Evolutionary conservation across 2,797 vertebrate species (phyloP).

Genomic region (Pseudochaenichthys georgianus): DNA sequence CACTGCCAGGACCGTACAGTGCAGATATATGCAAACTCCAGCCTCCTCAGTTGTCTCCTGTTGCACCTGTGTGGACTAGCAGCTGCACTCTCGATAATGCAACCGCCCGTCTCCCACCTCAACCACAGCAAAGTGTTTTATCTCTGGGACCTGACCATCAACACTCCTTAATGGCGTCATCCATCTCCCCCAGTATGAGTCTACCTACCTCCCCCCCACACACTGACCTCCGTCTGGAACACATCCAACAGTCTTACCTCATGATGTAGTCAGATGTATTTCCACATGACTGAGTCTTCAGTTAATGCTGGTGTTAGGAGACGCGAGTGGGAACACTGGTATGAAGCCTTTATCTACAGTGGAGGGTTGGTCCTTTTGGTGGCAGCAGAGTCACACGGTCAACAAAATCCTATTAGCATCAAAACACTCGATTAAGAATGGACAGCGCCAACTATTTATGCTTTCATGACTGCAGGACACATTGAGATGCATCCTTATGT

Average conservation of each 20-base stretch:
- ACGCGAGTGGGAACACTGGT: conserved; percentile 25
- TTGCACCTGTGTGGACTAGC: conserved; percentile 35
- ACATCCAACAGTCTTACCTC: conserved; percentile 66
- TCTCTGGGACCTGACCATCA: conserved; percentile 39
- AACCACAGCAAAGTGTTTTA: conserved; percentile 18
- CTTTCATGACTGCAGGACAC: too few relatives aligned
- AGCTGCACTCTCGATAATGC: conserved; percentile 42
- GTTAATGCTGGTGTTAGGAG: conserved; percentile 3
- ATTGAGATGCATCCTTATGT: too few relatives aligned
- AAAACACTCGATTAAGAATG: too few relatives aligned
- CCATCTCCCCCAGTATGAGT: conserved; percentile 28
- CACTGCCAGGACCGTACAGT: conserved; percentile 45
- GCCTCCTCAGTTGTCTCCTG: conserved; percentile 16
- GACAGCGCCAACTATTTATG: too few relatives aligned
- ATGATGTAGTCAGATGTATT: conserved; percentile 7
- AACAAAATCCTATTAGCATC: too few relatives aligned
- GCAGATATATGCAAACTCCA: conserved; percentile 61
- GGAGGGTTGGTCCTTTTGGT: too few relatives aligned
- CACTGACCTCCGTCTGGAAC: conserved; percentile 44
- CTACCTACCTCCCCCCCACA: conserved; percentile 66
- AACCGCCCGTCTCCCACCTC: conserved; percentile 26
- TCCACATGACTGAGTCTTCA: neutral
- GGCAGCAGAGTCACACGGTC: too few relatives aligned
- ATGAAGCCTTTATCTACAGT: conserved; percentile 15
- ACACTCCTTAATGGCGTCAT: conserved; percentile 2